Conservation (phyloP, 2,113 vertebrate species). For the Rafetus swinhoei region DNA sequence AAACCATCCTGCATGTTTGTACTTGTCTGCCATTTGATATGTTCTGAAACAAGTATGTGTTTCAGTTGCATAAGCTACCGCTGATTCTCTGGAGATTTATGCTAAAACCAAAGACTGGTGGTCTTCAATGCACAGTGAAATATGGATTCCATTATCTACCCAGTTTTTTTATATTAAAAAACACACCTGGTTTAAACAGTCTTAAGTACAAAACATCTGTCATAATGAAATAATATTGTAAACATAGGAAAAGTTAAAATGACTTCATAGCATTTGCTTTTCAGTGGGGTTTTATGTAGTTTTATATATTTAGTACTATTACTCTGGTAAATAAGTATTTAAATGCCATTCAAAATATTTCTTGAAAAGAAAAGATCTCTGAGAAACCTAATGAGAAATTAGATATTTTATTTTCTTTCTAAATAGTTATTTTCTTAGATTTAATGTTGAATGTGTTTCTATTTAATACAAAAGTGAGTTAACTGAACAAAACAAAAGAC, state of each 20-base stretch:
- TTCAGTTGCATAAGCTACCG: background rate
- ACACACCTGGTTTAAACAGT: too few relatives aligned
- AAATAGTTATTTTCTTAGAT: conserved; percentile 33
- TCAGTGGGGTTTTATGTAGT: background rate
- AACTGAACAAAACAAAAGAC: conserved; percentile 58
- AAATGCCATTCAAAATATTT: conserved; percentile 28
- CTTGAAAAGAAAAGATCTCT: conserved; percentile 51
- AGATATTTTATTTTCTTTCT: background rate
- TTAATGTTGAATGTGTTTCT: conserved; percentile 1
- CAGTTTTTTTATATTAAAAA: background rate
- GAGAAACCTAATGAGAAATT: background rate
- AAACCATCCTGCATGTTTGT: background rate
- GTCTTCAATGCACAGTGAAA: conserved; percentile 9
- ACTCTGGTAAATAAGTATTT: conserved; percentile 28
- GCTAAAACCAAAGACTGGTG: conserved; percentile 12
- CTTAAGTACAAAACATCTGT: background rate
- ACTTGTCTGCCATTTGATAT: background rate
- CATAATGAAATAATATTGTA: conserved; percentile 34
- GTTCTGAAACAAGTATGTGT: background rate
- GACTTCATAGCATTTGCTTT: conserved; percentile 34
- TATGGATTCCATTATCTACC: conserved; percentile 23
- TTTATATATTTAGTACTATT: background rate
- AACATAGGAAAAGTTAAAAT: conserved; percentile 9
- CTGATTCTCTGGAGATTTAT: background rate
- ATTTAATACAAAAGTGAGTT: conserved; percentile 19